Conservation (phyloP, 1,140 invertebrate genomes). For the Vanessa atalanta region DNA sequence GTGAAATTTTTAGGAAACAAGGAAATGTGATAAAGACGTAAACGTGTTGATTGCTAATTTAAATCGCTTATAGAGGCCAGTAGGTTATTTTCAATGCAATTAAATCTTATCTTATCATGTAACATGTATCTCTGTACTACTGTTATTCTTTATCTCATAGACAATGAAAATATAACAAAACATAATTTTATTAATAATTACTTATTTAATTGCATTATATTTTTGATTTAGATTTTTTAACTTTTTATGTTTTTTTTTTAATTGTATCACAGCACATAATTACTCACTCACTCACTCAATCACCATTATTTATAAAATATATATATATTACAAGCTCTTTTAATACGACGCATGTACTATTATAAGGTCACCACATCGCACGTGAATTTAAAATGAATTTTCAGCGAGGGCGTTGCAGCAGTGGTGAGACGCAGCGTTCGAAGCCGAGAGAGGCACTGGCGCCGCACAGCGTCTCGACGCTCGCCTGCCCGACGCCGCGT, state of each 20-base stretch:
- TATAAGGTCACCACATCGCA: background rate
- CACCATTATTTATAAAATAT: background rate
- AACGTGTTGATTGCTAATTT: background rate
- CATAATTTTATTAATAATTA: background rate
- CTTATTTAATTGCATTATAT: background rate
- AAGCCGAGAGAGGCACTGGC: conserved; percentile 54
- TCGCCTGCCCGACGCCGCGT: conserved; percentile 49
- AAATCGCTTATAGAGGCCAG: background rate
- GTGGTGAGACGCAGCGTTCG: conserved; percentile 36
- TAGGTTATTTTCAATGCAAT: conserved; percentile 24
- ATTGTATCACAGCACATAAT: conserved; percentile 6
- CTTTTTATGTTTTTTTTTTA: no score
- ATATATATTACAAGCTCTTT: background rate
- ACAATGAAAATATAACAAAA: background rate
- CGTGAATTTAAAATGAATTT: conserved; percentile 4
- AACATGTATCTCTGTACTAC: conserved; percentile 18
- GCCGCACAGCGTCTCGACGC: conserved; percentile 55
- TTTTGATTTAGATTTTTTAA: background rate
- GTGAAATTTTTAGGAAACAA: no score
- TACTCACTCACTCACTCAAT: background rate
- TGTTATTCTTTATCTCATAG: conserved; percentile 40
- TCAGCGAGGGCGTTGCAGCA: conserved; percentile 21
- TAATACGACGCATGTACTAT: background rate
- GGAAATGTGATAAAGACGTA: background rate
- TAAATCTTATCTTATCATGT: conserved; percentile 39